phyloP scores from a whole-genome alignment of 1,140 invertebrate genomes.

The Drosophila bocki region DNA sequence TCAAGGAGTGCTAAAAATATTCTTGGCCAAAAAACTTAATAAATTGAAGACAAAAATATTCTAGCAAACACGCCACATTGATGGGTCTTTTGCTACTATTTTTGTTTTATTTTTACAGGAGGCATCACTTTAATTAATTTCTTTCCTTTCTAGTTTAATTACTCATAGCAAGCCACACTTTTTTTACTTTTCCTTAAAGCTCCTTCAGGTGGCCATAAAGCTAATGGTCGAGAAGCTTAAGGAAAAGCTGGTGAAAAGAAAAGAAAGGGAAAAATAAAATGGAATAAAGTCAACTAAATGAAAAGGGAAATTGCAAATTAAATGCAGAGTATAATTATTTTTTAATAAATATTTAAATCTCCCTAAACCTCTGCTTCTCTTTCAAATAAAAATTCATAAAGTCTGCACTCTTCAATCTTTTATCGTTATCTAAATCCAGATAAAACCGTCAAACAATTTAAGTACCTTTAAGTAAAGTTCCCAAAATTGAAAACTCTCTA shows the following conservation, averaged over 20 bases:
- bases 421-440: background rate
- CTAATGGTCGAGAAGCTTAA: background rate
- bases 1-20: constrained; percentile 17
- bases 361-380: no score
- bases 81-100: constrained; percentile 9
- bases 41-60: constrained; percentile 8
- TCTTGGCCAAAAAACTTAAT: constrained; percentile 11
- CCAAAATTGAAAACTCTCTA: background rate
- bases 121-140: constrained; percentile 7
- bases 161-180: background rate
- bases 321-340: no score
- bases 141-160: constrained; percentile 7
- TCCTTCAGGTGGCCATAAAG: background rate
- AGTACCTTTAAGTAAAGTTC: background rate
- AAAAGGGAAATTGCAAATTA: background rate
- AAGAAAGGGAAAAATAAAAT: background rate
- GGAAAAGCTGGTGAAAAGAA: background rate
- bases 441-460: background rate
- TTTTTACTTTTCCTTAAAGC: background rate
- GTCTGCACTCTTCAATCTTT: background rate
- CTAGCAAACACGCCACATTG: constrained; percentile 3
- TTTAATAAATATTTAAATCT: background rate
- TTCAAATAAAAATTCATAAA: no score
- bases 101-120: background rate
- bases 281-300: no score